These are phyloP conservation scores for Echeneis naucrates DNA, from an alignment of 2,797 vertebrate species.

Conservation along the genomic window DNA sequence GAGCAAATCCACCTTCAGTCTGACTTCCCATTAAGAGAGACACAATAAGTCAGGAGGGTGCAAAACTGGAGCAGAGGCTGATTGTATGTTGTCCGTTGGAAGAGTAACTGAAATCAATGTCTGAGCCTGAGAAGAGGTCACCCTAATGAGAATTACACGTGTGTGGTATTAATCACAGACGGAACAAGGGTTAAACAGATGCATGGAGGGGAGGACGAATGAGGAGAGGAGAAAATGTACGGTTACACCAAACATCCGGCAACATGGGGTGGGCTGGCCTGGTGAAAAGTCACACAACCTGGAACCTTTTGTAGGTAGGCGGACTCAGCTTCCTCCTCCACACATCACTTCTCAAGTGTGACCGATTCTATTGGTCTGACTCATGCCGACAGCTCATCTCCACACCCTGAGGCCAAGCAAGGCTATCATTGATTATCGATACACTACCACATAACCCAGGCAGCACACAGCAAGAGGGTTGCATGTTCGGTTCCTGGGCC, in stretches of 20 bases:
- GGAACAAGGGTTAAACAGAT: conserved; percentile 7
- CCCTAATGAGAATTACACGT: conserved; percentile 36
- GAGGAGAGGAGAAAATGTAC: conserved; percentile 37
- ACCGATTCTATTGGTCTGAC: conserved; percentile 61
- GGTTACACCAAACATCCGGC: conserved; percentile 26
- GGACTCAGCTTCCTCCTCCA: conserved; percentile 24
- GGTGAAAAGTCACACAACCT: conserved; percentile 52
- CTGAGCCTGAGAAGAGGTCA: conserved; percentile 10
- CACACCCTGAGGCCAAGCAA: conserved; percentile 43
- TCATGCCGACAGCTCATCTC: conserved; percentile 45
- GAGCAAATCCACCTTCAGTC: conserved; percentile 12
- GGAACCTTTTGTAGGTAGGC: conserved; percentile 40
- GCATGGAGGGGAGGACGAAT: conserved; percentile 25
- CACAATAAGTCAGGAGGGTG: conserved; percentile 15
- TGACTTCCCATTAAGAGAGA: conserved; percentile 6
- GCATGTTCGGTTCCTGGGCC: too few species aligned
- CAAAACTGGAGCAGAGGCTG: conserved; percentile 9
- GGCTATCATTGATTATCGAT: conserved; percentile 69
- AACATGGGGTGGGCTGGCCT: conserved; percentile 15
- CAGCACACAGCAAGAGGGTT: too few species aligned
- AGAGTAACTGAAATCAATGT: conserved; percentile 57
- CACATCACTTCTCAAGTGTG: conserved; percentile 57
- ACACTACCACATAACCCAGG: conserved; percentile 47
- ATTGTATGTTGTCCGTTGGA: conserved; percentile 36
- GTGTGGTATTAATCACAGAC: conserved; percentile 18